These are phyloP conservation scores for Bombylius major DNA, from an alignment of 2,888 invertebrate genomes.

Conservation along the genomic window DNA sequence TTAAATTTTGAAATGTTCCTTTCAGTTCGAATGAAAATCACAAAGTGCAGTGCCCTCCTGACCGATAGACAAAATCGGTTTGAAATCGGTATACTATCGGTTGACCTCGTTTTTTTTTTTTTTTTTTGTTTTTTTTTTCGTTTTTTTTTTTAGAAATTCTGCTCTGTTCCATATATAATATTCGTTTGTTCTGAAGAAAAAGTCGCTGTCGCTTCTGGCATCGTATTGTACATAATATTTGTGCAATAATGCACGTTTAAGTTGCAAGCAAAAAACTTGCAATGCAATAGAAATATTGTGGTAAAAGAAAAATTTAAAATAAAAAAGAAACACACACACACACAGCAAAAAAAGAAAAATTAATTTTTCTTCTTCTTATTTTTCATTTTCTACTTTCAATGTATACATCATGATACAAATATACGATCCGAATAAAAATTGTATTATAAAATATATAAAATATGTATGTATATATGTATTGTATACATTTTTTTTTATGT, in stretches of 20 bases:
- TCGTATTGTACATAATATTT: neutral
- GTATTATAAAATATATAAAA: no score
- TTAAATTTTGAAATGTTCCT: constrained; percentile 16
- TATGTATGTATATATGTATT: no score
- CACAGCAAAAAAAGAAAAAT: no score
- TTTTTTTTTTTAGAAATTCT: neutral
- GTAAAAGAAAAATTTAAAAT: neutral
- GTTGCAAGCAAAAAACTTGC: neutral
- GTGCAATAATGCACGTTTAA: neutral
- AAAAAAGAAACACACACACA: no score
- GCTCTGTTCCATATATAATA: neutral
- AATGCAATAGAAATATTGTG: neutral
- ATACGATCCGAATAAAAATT: no score
- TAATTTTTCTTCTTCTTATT: no score
- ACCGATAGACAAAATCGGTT: constrained; percentile 27
- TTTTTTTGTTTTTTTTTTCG: no score
- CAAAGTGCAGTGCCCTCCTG: constrained; percentile 31
- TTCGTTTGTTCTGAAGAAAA: neutral
- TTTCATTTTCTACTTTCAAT: no score
- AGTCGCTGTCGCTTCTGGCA: neutral
- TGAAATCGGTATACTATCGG: constrained; percentile 20
- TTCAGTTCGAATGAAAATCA: constrained; percentile 25
- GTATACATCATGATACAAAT: no score
- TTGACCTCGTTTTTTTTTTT: constrained; percentile 21
- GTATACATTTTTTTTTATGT: no score